A percentile compares a stretch with the other conserved stretches of the same genome.
Evolutionary conservation across 2,113 vertebrate species (phyloP).

Genomic region (Amphiprion ocellaris): DNA sequence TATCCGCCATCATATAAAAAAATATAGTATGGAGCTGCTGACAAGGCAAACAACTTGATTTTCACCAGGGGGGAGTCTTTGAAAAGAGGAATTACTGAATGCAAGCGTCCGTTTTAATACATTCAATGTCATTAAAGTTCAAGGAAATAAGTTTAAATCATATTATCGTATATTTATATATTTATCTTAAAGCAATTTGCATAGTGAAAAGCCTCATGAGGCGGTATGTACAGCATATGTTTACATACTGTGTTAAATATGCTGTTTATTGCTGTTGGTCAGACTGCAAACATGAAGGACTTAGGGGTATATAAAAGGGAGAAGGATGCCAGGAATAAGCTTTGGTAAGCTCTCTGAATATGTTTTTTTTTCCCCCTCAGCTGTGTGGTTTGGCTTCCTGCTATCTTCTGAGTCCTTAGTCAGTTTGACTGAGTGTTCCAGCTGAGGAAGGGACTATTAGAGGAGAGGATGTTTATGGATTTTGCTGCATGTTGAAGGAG

Average conservation of each 20-base stretch:
- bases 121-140: no score
- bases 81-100: no score
- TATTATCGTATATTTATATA: no score
- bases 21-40: no score
- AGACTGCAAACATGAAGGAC: conserved; percentile 31
- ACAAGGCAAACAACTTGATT: no score
- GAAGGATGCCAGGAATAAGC: conserved; percentile 34
- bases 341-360: conserved; percentile 42
- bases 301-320: conserved; percentile 1
- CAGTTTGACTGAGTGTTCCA: conserved; percentile 63
- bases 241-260: not conserved
- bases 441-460: conserved; percentile 22
- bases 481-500: conserved; percentile 39
- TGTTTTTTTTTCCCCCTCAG: not conserved
- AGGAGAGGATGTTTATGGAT: conserved; percentile 32
- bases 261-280: not conserved
- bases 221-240: not conserved
- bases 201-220: conserved; percentile 5
- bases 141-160: no score
- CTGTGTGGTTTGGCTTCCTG: conserved; percentile 47
- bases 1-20: no score
- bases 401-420: conserved; percentile 56
- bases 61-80: no score
- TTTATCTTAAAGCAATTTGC: not conserved
- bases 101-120: no score